Evolutionary conservation across 2,888 invertebrate species (phyloP), one percentile per base, ranked within the genome.

Genomic region (Folsomia manolachei): DNA sequence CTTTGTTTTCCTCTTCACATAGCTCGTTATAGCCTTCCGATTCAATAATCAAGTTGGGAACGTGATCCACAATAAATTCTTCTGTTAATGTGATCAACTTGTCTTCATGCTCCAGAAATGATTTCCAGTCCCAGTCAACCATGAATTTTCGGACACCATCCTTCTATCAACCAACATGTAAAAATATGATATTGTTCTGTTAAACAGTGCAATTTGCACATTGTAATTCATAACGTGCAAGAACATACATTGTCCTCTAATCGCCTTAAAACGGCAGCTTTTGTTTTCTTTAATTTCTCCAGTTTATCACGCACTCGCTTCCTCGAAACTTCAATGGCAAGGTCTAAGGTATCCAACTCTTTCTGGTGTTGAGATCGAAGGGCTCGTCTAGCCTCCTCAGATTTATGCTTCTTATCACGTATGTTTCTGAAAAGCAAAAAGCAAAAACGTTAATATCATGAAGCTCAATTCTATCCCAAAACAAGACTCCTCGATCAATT

Each of bases 41-140:
- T 63, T 73, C 71, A 2, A 71, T 70, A 18, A 76, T 73, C 51
- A 76, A 65, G 21, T 71, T 61, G 1, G 71, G 51, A 1, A 71
- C 73, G 56, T 71, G 68, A 23, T 70, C 70, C 27, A 56, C 51
- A 24, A 70, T 70, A 68, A 73, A 69, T 25, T 68, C 69, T 26
- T 64, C 62, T 18, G 72, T 39, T 24, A 23, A 52, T 27, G 65
- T 60, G 56, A 68, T 61, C 19, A 76, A 63, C 4, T 23, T 65
- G 7, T 76, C 72, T 51, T 76, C 76, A n/a, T 69, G 64, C 2
- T 68, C 66, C 21, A 76, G 18, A 2, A 76, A n/a, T n/a, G n/a
- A 56, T 21, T 27, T 18, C 52, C 60, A 71, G 26, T 76, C 63
- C 9, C 73, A 53, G 27, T 72, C 63, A 7, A 14, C 63, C 23